A percentile compares a stretch with the other conserved stretches of the same genome.
These are phyloP conservation scores for Dicycla oo DNA, from an alignment of 2,888 invertebrate genomes.

Conservation along the genomic window DNA sequence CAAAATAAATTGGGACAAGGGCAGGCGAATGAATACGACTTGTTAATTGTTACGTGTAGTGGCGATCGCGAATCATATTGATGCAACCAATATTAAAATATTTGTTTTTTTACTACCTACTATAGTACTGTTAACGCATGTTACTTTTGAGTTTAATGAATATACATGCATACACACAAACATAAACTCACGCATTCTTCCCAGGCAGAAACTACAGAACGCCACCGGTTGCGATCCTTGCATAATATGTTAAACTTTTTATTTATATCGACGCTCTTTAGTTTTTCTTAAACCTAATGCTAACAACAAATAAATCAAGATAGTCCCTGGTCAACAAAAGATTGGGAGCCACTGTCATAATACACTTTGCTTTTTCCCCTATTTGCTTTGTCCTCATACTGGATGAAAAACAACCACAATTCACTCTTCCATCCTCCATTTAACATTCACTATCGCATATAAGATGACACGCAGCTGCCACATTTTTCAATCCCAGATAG, in stretches of 20 bases:
- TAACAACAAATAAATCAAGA: background rate
- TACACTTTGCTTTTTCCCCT: background rate
- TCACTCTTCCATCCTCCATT: background rate
- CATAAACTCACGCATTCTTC: too few species aligned
- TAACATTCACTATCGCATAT: constrained; percentile 10
- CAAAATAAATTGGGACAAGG: too few species aligned
- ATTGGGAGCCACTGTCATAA: background rate
- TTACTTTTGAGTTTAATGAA: too few species aligned
- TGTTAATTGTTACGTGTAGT: too few species aligned
- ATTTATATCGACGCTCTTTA: background rate
- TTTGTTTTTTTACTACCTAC: too few species aligned
- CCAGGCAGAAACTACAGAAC: too few species aligned
- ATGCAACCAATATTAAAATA: too few species aligned
- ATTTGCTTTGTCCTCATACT: background rate
- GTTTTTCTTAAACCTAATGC: background rate
- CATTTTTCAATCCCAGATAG: constrained; percentile 26
- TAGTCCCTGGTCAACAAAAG: background rate
- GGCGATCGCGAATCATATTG: background rate
- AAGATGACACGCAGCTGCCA: constrained; percentile 26
- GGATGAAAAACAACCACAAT: constrained; percentile 16
- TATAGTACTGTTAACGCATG: too few species aligned
- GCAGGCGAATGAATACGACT: too few species aligned
- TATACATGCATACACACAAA: too few species aligned
- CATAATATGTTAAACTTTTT: background rate
- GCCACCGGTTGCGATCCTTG: too few species aligned